Percentiles rank a stretch among this genome's conserved stretches.
Evolutionary conservation across 2,888 invertebrate genomes (phyloP).

Genomic region (Charanyca ferruginea): DNA sequence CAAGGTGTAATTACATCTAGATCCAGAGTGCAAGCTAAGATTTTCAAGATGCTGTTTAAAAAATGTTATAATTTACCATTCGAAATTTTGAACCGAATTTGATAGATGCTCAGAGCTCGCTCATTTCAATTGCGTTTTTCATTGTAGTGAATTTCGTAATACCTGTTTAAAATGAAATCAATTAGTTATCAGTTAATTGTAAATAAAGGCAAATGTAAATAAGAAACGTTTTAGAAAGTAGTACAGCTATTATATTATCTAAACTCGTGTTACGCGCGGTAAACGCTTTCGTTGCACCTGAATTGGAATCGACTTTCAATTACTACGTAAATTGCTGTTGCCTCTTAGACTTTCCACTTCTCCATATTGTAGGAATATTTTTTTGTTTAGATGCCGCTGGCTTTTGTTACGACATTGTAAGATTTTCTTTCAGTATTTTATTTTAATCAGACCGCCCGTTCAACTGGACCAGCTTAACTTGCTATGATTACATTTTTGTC

Average conservation of each 20-base stretch:
- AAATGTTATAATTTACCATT: conserved; percentile 24
- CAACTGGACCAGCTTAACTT: not conserved
- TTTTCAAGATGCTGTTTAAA: conserved; percentile 22
- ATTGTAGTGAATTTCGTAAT: not conserved
- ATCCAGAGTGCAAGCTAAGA: conserved; percentile 53
- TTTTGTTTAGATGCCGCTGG: conserved; percentile 26
- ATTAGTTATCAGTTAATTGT: conserved; percentile 23
- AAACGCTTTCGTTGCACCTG: conserved; percentile 82
- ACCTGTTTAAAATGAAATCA: conserved; percentile 19
- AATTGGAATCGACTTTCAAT: conserved; percentile 81
- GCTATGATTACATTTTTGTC: not conserved
- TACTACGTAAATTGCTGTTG: conserved; percentile 72
- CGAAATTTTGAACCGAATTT: not conserved
- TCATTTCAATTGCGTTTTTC: conserved; percentile 1
- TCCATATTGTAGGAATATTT: conserved; percentile 47
- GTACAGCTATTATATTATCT: conserved; percentile 78
- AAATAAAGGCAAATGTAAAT: conserved; percentile 65
- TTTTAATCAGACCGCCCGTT: conserved; percentile 14
- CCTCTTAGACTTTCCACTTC: conserved; percentile 66
- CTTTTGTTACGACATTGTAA: conserved; percentile 29
- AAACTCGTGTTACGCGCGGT: conserved; percentile 80
- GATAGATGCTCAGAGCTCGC: not conserved
- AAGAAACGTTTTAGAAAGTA: conserved; percentile 83
- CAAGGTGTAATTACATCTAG: conserved; percentile 60
- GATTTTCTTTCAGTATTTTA: conserved; percentile 17